A percentile compares a stretch with the other conserved stretches of the same genome.
phyloP scores from a whole-genome alignment of 2,797 vertebrate species.

The Tolypeutes matacus region DNA sequence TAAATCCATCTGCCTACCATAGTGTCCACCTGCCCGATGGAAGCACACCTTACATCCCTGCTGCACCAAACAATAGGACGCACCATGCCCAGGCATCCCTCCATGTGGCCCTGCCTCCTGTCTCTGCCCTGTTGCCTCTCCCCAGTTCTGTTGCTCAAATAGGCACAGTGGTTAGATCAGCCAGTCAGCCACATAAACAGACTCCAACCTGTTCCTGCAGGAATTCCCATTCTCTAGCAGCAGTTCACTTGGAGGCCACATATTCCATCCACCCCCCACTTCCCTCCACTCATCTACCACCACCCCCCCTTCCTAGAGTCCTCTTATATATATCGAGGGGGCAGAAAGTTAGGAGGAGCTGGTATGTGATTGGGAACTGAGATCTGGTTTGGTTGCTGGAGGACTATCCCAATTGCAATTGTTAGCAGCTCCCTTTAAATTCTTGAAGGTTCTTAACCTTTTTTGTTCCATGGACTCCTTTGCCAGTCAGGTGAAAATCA shows the following conservation, averaged over 20 bases:
- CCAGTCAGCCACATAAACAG: background rate
- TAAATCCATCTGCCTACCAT: background rate
- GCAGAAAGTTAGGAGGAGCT: background rate
- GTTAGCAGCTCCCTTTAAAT: background rate
- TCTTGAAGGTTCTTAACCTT: too few relatives aligned
- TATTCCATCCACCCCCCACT: background rate
- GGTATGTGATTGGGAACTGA: background rate
- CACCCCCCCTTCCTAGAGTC: background rate
- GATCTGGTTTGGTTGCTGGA: background rate
- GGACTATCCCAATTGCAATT: background rate
- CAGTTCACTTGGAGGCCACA: conserved; percentile 21
- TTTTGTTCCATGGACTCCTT: too few relatives aligned
- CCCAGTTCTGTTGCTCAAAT: background rate
- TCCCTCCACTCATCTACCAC: background rate
- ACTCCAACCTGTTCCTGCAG: background rate
- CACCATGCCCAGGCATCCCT: too few relatives aligned
- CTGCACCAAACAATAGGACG: background rate
- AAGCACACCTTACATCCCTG: background rate
- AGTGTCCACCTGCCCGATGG: background rate
- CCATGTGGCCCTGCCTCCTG: background rate
- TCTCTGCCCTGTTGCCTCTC: background rate
- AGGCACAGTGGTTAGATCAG: background rate
- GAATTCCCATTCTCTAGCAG: conserved; percentile 6
- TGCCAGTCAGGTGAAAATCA: too few relatives aligned
- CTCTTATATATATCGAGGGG: background rate